These are phyloP conservation scores for Xestia xanthographa DNA, from an alignment of 2,888 invertebrate species.

Conservation along the genomic window DNA sequence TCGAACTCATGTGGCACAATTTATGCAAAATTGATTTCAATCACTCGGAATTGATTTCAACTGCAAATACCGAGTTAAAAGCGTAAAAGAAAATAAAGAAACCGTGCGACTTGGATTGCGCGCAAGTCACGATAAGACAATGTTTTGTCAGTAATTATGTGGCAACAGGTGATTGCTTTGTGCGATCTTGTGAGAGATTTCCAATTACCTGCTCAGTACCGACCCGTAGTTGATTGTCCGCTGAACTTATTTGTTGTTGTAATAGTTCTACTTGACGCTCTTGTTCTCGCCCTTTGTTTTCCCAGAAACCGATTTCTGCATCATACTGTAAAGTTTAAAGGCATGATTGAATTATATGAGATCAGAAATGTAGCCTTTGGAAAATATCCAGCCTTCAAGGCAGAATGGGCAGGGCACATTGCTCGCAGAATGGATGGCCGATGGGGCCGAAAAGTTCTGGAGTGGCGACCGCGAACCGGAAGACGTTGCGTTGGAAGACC, in stretches of 20 bases:
- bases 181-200: conserved; percentile 48
- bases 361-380: too few relatives aligned
- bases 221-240: conserved; percentile 94
- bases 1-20: neutral
- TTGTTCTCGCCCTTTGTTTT: conserved; percentile 96
- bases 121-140: conserved; percentile 41
- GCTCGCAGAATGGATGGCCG: too few relatives aligned
- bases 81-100: conserved; percentile 41
- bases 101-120: conserved; percentile 40
- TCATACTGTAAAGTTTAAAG: conserved; percentile 92
- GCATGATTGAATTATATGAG: too few relatives aligned
- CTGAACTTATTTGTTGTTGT: conserved; percentile 95
- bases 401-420: too few relatives aligned
- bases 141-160: conserved; percentile 43
- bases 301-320: conserved; percentile 97
- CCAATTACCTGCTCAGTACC: conserved; percentile 94
- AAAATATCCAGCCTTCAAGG: neutral
- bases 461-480: too few relatives aligned
- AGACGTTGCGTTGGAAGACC: too few relatives aligned
- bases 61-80: neutral
- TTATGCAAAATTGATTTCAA: neutral
- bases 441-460: too few relatives aligned
- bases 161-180: conserved; percentile 34
- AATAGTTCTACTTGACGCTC: conserved; percentile 95
- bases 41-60: neutral